A percentile compares a stretch with the other conserved stretches of the same genome.
phyloP scores from a whole-genome alignment of 2,113 vertebrate genomes.

The Pseudorectes ferrugineus region DNA sequence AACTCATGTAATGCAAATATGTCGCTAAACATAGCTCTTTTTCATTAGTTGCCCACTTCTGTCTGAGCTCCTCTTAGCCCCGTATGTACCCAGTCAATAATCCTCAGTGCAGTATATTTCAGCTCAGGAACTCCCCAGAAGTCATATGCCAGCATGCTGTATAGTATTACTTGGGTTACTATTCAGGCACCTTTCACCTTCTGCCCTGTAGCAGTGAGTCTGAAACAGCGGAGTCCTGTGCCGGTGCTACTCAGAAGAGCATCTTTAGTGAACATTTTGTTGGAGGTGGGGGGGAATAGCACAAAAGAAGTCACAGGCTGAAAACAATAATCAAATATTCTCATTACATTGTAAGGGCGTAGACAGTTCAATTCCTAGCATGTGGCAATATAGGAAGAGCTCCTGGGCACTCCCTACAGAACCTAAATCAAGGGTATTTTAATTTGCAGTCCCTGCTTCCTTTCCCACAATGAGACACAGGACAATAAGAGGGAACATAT shows the following conservation, averaged over 20 bases:
- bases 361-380: conserved; percentile 4
- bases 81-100: background rate
- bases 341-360: conserved; percentile 26
- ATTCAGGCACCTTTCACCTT: background rate
- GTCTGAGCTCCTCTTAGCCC: background rate
- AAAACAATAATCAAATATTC: conserved; percentile 50
- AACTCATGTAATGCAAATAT: background rate
- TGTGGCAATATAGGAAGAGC: conserved; percentile 27
- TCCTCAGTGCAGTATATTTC: background rate
- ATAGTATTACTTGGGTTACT: background rate
- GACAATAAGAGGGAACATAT: conserved; percentile 60
- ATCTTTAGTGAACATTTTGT: background rate
- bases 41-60: background rate
- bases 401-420: conserved; percentile 58
- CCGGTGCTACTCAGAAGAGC: background rate
- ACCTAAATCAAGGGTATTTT: conserved; percentile 73
- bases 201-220: background rate
- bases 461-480: conserved; percentile 39
- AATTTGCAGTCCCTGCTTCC: conserved; percentile 70
- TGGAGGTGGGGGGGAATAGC: background rate
- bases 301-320: conserved; percentile 24
- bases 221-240: background rate
- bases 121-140: background rate
- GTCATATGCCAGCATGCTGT: background rate
- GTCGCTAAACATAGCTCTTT: background rate